Conservation (phyloP, 2,888 invertebrate genomes). For the Drosophila paranaensis region DNA sequence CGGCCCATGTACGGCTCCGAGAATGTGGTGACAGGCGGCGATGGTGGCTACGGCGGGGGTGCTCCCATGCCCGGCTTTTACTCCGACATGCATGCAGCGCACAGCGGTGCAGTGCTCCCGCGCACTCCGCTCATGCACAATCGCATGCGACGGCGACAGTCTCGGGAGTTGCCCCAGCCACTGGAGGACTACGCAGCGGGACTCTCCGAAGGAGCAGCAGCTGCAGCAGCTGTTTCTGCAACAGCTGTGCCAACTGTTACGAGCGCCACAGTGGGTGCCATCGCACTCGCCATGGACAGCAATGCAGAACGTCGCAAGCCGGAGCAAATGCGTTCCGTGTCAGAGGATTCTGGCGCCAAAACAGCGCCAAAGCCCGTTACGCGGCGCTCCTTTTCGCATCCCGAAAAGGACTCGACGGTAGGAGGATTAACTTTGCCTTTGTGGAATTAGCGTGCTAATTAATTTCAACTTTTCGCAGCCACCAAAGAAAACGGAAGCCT, state of each 20-base stretch:
- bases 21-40: constrained; percentile 62
- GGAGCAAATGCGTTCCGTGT: constrained; percentile 84
- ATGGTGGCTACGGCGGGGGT: constrained; percentile 25
- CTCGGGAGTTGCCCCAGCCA: constrained; percentile 76
- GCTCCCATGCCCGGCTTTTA: constrained; percentile 54
- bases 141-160: constrained; percentile 78
- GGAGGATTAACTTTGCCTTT: neutral
- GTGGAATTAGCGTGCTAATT: neutral
- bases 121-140: constrained; percentile 82
- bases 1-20: constrained; percentile 81
- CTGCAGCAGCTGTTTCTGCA: neutral
- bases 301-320: constrained; percentile 78
- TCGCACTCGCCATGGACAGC: constrained; percentile 19
- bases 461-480: constrained; percentile 53
- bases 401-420: constrained; percentile 84
- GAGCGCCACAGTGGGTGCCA: neutral
- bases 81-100: constrained; percentile 44
- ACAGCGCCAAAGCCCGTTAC: constrained; percentile 82
- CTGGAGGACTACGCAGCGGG: constrained; percentile 70
- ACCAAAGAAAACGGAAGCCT: constrained; percentile 78
- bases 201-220: constrained; percentile 12
- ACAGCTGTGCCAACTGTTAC: neutral
- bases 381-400: constrained; percentile 84
- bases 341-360: constrained; percentile 83
- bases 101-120: constrained; percentile 72